Conservation (phyloP, 2,113 vertebrate genomes). For the Pygoscelis antarcticus region DNA sequence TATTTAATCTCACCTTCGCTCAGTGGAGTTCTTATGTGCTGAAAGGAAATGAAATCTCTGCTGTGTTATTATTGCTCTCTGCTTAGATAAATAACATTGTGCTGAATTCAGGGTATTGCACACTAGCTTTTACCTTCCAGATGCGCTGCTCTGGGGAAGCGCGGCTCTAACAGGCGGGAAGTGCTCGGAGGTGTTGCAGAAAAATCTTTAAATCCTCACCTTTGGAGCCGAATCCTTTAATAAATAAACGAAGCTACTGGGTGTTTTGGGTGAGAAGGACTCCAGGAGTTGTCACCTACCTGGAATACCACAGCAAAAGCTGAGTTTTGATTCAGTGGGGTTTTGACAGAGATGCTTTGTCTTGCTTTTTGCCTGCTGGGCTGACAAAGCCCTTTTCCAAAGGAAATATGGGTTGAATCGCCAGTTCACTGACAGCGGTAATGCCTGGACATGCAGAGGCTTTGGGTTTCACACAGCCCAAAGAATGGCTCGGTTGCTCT, state of each 20-base stretch:
- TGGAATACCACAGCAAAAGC: not conserved
- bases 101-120: not conserved
- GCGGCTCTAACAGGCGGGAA: not conserved
- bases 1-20: not conserved
- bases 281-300: not conserved
- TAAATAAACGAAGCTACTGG: not conserved
- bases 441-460: not conserved
- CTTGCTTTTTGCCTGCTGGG: not conserved
- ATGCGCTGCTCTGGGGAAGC: not conserved
- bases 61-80: constrained; percentile 7
- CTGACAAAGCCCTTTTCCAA: not conserved
- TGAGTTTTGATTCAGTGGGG: not conserved
- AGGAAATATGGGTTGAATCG: not conserved
- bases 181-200: not conserved
- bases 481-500: not conserved
- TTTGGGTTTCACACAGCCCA: not conserved
- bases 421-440: not conserved
- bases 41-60: constrained; percentile 49
- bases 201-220: not conserved
- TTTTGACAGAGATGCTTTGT: not conserved
- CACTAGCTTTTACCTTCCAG: not conserved
- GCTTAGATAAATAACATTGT: not conserved
- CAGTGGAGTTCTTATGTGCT: not conserved
- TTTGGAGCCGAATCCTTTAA: not conserved
- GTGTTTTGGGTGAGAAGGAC: not conserved